Evolutionary conservation across 2,113 vertebrate species (phyloP).

Genomic region (Onychostruthus taczanowskii): DNA sequence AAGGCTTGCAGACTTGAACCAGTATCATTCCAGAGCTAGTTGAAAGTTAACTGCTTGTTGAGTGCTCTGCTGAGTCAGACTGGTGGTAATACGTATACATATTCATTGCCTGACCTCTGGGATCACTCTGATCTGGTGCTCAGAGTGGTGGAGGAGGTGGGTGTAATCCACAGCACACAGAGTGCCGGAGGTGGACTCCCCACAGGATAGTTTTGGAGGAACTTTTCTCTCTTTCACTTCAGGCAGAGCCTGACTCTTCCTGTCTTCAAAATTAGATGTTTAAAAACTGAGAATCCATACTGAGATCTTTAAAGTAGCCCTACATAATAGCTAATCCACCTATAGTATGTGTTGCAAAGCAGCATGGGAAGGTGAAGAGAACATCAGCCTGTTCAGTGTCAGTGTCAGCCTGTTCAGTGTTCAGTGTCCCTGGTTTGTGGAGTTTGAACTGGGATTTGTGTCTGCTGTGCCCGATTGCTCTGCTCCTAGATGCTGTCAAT

Average conservation of each 20-base stretch:
- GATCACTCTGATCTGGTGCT: background rate
- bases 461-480: background rate
- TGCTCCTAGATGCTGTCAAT: background rate
- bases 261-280: background rate
- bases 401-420: background rate
- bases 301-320: background rate
- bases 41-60: conserved; percentile 26
- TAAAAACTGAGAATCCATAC: background rate
- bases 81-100: background rate
- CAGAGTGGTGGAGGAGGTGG: background rate
- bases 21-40: background rate
- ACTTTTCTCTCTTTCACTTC: background rate
- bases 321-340: background rate
- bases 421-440: background rate
- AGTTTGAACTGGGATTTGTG: background rate
- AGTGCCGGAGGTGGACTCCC: background rate
- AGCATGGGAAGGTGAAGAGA: background rate
- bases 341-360: background rate
- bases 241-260: background rate
- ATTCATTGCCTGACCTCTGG: background rate
- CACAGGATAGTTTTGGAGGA: background rate
- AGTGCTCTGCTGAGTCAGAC: conserved; percentile 25
- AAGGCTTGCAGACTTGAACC: background rate
- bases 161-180: background rate
- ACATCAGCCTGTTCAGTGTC: background rate